Conservation (phyloP, 1,140 invertebrate genomes). For the Atta cephalotes region DNA sequence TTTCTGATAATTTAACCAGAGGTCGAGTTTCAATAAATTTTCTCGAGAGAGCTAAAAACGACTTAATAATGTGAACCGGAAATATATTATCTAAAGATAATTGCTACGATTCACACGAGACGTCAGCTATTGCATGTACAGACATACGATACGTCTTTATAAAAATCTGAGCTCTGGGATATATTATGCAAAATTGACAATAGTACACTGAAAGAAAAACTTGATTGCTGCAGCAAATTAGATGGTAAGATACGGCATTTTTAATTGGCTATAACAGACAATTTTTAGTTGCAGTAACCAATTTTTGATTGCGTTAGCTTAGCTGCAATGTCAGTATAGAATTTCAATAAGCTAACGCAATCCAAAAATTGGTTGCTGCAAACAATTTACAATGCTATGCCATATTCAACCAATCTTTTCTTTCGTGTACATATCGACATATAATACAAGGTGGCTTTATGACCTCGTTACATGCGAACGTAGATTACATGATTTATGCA, state of each 20-base stretch:
- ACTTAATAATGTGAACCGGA: neutral
- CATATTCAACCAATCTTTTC: too few species aligned
- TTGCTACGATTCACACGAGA: conserved; percentile 12
- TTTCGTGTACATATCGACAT: conserved; percentile 3
- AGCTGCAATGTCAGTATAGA: too few species aligned
- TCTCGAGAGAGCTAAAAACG: neutral
- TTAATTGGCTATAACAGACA: too few species aligned
- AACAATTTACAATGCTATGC: too few species aligned
- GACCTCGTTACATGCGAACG: conserved; percentile 30
- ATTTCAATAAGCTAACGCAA: too few species aligned
- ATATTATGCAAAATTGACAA: conserved; percentile 43
- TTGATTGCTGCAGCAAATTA: too few species aligned
- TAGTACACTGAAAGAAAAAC: neutral
- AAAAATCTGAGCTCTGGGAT: conserved; percentile 2
- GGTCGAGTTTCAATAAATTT: neutral
- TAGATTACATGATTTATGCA: conserved; percentile 42
- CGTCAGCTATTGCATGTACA: neutral
- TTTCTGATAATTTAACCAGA: neutral
- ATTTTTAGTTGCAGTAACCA: too few species aligned
- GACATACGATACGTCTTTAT: conserved; percentile 9
- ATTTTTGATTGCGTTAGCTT: too few species aligned
- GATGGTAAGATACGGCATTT: too few species aligned
- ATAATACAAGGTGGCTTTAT: neutral
- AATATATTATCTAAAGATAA: neutral
- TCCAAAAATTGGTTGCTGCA: too few species aligned